Conservation (phyloP, 2,797 vertebrate genomes). For the Mionectes olivaceus region DNA sequence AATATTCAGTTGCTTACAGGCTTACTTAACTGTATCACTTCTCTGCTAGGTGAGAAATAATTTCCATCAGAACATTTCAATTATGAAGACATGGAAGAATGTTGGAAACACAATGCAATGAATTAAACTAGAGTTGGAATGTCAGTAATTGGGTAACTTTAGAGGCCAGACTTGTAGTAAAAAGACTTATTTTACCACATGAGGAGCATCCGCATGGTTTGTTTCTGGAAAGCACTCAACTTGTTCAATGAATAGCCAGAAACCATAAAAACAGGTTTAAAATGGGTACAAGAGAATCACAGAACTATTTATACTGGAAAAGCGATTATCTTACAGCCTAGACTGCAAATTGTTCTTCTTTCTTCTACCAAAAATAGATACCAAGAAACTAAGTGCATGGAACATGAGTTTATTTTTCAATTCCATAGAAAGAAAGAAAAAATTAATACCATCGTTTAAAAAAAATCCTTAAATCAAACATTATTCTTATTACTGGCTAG, state of each 20-base stretch:
- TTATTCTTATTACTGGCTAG: not conserved
- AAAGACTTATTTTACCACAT: not conserved
- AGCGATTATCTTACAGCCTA: not conserved
- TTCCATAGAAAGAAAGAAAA: not conserved
- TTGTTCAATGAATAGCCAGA: not conserved
- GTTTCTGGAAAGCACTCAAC: not conserved
- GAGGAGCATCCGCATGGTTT: not conserved
- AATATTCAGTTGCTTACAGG: not conserved
- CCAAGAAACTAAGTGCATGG: not conserved
- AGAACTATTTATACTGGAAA: not conserved
- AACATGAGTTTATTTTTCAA: not conserved
- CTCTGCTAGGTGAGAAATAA: not conserved
- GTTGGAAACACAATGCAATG: not conserved
- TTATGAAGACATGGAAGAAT: not conserved
- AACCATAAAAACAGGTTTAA: not conserved
- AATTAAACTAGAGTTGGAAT: not conserved
- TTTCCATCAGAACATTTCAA: not conserved
- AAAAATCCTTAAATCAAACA: not conserved
- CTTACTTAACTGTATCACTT: not conserved
- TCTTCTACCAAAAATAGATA: not conserved
- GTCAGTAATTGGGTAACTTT: not conserved
- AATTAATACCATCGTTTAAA: not conserved
- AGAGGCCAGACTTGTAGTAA: not conserved
- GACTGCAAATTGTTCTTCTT: not conserved
- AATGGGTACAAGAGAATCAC: not conserved